A percentile compares a stretch with the other conserved stretches of the same genome.
Evolutionary conservation across 2,797 vertebrate genomes (phyloP).

Genomic region (Oryzias sinensis): DNA sequence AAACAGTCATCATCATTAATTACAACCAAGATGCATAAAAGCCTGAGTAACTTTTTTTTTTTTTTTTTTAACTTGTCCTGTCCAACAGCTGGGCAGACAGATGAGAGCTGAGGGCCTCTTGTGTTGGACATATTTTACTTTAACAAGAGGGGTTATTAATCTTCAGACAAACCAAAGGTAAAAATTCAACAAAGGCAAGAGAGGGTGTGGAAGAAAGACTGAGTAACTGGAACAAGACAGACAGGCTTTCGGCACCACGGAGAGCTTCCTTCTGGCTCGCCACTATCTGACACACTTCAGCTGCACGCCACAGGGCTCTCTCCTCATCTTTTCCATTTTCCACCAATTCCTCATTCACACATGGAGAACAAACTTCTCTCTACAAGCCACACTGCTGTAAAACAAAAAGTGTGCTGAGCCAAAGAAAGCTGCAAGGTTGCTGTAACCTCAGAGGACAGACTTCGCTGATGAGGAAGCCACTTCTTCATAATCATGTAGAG

Average conservation of each 20-base stretch:
- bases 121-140: too few relatives aligned
- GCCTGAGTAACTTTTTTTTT: too few relatives aligned
- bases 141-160: too few relatives aligned
- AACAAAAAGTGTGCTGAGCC: conserved; percentile 11
- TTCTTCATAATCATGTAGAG: conserved; percentile 14
- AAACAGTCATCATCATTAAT: too few relatives aligned
- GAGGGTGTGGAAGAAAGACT: conserved; percentile 6
- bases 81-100: too few relatives aligned
- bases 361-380: conserved; percentile 16
- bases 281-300: conserved; percentile 34
- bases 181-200: neutral
- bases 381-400: conserved; percentile 14
- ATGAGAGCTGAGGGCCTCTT: too few relatives aligned
- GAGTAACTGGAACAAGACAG: conserved; percentile 12
- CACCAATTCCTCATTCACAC: conserved; percentile 27
- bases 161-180: too few relatives aligned
- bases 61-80: too few relatives aligned
- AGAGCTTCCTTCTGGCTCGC: conserved; percentile 38
- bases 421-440: conserved; percentile 6
- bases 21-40: too few relatives aligned
- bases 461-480: conserved; percentile 5
- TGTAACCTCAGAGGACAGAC: conserved; percentile 10
- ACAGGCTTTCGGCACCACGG: conserved; percentile 57
- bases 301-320: conserved; percentile 11
- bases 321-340: too few relatives aligned